phyloP scores from a whole-genome alignment of 2,888 invertebrate species.

The Octonoba sinensis region DNA sequence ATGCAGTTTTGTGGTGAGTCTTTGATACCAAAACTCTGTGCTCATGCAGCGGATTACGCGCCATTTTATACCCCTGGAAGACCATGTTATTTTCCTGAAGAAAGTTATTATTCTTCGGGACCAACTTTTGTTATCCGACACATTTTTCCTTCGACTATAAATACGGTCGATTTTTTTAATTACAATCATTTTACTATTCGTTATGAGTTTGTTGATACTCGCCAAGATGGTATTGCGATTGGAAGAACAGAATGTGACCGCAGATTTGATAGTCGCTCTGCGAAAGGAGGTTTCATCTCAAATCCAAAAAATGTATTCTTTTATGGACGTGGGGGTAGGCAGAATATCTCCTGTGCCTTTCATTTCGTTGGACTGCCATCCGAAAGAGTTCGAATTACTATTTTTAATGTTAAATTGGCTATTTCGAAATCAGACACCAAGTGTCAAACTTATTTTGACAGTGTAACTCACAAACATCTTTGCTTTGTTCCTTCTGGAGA shows the following conservation, averaged over 20 bases:
- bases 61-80: conserved; percentile 65
- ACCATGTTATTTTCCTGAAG: conserved; percentile 72
- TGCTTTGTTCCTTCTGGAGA: conserved; percentile 6
- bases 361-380: conserved; percentile 60
- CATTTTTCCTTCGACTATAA: conserved; percentile 81
- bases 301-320: conserved; percentile 86
- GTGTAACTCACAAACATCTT: conserved; percentile 27
- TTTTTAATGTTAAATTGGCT: conserved; percentile 80
- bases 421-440: conserved; percentile 71
- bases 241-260: conserved; percentile 64
- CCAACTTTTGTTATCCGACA: conserved; percentile 83
- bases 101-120: conserved; percentile 84
- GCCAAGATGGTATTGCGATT: conserved; percentile 67
- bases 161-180: conserved; percentile 81
- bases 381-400: conserved; percentile 70
- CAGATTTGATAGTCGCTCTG: conserved; percentile 60
- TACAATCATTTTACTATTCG: conserved; percentile 80
- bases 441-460: conserved; percentile 40
- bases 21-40: conserved; percentile 67
- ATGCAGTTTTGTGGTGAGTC: conserved; percentile 75
- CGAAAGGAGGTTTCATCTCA: conserved; percentile 77
- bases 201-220: conserved; percentile 83
- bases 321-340: conserved; percentile 85
- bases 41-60: conserved; percentile 67
- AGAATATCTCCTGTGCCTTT: conserved; percentile 78